These are phyloP conservation scores for Drosophila willistoni DNA, from an alignment of 1,140 invertebrate species.

Conservation along the genomic window DNA sequence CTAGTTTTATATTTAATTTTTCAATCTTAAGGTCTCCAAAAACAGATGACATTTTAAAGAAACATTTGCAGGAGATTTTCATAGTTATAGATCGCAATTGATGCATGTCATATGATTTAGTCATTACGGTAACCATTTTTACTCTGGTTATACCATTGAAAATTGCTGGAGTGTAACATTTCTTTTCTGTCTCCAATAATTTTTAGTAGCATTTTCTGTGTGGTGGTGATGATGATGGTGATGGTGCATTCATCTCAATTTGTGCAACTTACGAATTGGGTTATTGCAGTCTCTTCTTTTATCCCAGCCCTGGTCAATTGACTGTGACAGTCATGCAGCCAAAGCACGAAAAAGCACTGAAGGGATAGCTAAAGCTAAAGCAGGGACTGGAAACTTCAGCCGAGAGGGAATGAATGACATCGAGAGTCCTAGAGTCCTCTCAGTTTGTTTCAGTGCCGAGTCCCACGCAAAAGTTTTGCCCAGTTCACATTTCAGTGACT, in stretches of 20 bases:
- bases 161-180: not conserved
- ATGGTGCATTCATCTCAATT: constrained; percentile 58
- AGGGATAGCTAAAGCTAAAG: not conserved
- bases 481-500: constrained; percentile 55
- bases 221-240: not conserved
- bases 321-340: constrained; percentile 40
- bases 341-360: not conserved
- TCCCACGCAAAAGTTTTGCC: constrained; percentile 28
- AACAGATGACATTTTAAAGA: no score
- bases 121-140: not conserved
- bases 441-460: not conserved
- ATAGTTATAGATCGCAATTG: not conserved
- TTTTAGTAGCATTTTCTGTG: constrained; percentile 37
- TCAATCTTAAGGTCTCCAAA: no score
- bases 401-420: not conserved
- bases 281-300: constrained; percentile 34
- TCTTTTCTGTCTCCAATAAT: constrained; percentile 20
- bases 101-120: not conserved
- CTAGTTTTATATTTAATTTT: no score
- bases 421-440: not conserved
- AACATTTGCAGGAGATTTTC: not conserved
- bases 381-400: not conserved
- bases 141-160: not conserved
- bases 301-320: constrained; percentile 32
- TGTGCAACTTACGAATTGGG: constrained; percentile 53